phyloP scores from a whole-genome alignment of 2,888 invertebrate species.

The Lithophane leautieri region DNA sequence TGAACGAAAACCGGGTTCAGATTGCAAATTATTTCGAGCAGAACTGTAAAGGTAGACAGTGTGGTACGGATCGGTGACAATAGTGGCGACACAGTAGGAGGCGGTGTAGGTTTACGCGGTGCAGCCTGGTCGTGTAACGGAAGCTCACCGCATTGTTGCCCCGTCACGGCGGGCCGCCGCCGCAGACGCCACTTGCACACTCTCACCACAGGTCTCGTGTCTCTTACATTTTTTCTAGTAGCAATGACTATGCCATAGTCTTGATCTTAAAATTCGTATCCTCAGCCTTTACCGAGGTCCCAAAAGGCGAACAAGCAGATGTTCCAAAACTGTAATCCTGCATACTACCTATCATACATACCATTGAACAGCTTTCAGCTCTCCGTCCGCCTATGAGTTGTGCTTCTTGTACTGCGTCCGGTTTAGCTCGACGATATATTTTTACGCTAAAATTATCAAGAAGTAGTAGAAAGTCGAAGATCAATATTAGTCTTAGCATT shows the following conservation, averaged over 20 bases:
- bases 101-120: constrained; percentile 78
- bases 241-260: neutral
- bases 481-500: constrained; percentile 23
- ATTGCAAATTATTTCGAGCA: constrained; percentile 47
- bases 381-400: neutral
- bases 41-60: constrained; percentile 43
- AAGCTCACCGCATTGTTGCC: constrained; percentile 75
- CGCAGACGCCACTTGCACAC: constrained; percentile 60
- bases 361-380: neutral
- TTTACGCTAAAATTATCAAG: constrained; percentile 6
- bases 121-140: constrained; percentile 72
- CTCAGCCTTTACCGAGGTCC: no score
- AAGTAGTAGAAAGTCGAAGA: constrained; percentile 8
- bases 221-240: constrained; percentile 12
- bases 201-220: constrained; percentile 61
- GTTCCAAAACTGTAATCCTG: neutral
- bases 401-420: neutral
- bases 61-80: constrained; percentile 66
- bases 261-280: neutral
- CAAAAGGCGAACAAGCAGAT: neutral
- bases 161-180: constrained; percentile 71
- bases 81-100: constrained; percentile 66
- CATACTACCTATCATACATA: neutral
- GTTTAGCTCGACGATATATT: neutral
- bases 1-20: constrained; percentile 20